Percentiles rank a stretch among this genome's conserved stretches.
These are phyloP conservation scores for Urophycis tenuis DNA, from an alignment of 2,797 vertebrate genomes.

Conservation along the genomic window DNA sequence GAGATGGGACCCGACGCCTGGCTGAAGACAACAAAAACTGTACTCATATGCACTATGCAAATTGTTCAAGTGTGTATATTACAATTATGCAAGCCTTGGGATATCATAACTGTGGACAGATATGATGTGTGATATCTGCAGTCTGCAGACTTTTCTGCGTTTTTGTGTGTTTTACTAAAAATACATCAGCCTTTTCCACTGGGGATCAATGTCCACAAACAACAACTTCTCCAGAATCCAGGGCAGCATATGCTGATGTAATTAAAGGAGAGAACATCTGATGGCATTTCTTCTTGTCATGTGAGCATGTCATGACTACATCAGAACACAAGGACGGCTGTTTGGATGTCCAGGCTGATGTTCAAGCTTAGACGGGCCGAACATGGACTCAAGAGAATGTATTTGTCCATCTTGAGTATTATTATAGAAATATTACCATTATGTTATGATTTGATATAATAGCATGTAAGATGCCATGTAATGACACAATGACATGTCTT, in stretches of 20 bases:
- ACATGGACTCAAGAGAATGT: not conserved
- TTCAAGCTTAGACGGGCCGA: not conserved
- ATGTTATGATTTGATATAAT: not conserved
- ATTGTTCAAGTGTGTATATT: not conserved
- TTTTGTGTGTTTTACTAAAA: too few relatives aligned
- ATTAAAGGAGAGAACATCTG: not conserved
- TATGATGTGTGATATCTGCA: too few relatives aligned
- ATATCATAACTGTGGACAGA: not conserved
- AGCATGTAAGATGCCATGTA: not conserved
- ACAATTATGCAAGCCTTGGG: not conserved
- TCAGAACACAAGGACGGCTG: not conserved
- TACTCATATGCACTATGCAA: not conserved
- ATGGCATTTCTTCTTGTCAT: not conserved
- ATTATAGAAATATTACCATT: too few relatives aligned
- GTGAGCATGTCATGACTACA: not conserved
- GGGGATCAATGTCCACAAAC: not conserved
- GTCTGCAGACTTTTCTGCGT: too few relatives aligned
- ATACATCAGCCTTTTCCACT: not conserved
- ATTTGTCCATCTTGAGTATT: too few relatives aligned
- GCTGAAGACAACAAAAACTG: not conserved
- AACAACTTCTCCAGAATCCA: not conserved
- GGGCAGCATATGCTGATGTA: not conserved
- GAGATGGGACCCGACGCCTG: constrained; percentile 31
- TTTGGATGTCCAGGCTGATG: not conserved
- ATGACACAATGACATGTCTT: not conserved